These are phyloP conservation scores for Pavo muticus DNA, from an alignment of 2,113 vertebrate genomes.

Conservation along the genomic window DNA sequence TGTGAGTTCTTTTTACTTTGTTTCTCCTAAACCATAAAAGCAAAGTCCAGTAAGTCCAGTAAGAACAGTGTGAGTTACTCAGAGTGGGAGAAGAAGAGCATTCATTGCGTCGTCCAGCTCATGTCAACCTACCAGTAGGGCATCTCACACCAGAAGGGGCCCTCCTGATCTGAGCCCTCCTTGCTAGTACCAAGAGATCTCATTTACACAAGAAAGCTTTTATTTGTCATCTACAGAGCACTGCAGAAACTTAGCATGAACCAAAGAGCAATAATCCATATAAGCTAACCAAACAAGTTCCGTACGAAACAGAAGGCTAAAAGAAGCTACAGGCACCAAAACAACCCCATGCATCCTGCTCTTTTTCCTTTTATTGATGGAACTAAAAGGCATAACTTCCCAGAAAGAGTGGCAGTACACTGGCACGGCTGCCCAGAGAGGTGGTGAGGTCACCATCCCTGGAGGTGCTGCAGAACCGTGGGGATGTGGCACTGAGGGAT, in stretches of 20 bases:
- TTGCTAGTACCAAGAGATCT: not conserved
- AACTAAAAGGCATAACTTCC: not conserved
- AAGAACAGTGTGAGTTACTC: not conserved
- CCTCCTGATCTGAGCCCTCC: no score
- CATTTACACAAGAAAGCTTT: rapidly evolving
- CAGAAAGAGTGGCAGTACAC: no score
- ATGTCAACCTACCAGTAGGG: not conserved
- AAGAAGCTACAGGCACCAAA: not conserved
- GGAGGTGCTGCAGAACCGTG: no score
- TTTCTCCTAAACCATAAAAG: not conserved
- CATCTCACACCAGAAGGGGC: not conserved
- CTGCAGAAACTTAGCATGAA: not conserved
- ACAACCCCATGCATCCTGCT: not conserved
- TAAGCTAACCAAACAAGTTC: not conserved
- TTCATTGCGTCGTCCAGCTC: not conserved
- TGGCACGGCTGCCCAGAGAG: no score
- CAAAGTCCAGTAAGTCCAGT: not conserved
- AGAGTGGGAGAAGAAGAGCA: not conserved
- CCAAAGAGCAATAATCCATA: not conserved
- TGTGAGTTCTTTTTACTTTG: not conserved
- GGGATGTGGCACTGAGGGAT: no score
- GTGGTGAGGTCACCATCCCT: no score
- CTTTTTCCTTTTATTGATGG: not conserved
- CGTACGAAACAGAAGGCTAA: not conserved
- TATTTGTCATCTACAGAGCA: not conserved